Percentiles rank a stretch among this genome's conserved stretches.
Evolutionary conservation across 2,113 vertebrate genomes (phyloP).

Genomic region (Prolemur simus): DNA sequence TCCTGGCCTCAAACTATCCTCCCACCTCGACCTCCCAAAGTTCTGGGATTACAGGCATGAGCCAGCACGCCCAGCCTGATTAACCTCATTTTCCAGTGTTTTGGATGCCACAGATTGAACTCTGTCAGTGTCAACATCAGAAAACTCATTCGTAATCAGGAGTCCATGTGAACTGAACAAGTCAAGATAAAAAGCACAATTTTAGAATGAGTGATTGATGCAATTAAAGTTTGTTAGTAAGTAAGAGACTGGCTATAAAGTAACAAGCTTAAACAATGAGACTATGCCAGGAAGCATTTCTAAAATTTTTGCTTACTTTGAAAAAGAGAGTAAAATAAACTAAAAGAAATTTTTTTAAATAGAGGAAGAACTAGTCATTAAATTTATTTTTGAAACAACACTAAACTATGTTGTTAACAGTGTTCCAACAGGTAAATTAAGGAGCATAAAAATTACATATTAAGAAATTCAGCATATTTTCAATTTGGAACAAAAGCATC

Average conservation of each 20-base stretch:
- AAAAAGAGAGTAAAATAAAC: slow-evolving; percentile 45
- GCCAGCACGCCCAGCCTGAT: no score
- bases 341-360: not conserved
- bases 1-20: no score
- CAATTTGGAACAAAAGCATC: slow-evolving; percentile 41
- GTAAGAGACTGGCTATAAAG: not conserved
- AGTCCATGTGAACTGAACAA: not conserved
- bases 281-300: slow-evolving; percentile 34
- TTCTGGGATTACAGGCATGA: no score
- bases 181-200: slow-evolving; percentile 14
- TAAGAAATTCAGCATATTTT: slow-evolving; percentile 57
- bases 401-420: not conserved
- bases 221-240: slow-evolving; percentile 40
- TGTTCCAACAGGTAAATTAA: slow-evolving; percentile 56
- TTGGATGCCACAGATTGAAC: not conserved
- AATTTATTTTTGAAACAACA: slow-evolving; percentile 60
- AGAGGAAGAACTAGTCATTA: slow-evolving; percentile 39
- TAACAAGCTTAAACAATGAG: slow-evolving; percentile 48
- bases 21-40: no score
- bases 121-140: not conserved
- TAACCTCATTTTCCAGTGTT: not conserved
- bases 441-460: slow-evolving; percentile 41
- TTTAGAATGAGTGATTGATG: slow-evolving; percentile 33
- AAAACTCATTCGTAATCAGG: slow-evolving; percentile 11
- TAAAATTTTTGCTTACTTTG: slow-evolving; percentile 46